Conservation (phyloP, 1,140 invertebrate species). For the Yoshiicerus persimilis region DNA sequence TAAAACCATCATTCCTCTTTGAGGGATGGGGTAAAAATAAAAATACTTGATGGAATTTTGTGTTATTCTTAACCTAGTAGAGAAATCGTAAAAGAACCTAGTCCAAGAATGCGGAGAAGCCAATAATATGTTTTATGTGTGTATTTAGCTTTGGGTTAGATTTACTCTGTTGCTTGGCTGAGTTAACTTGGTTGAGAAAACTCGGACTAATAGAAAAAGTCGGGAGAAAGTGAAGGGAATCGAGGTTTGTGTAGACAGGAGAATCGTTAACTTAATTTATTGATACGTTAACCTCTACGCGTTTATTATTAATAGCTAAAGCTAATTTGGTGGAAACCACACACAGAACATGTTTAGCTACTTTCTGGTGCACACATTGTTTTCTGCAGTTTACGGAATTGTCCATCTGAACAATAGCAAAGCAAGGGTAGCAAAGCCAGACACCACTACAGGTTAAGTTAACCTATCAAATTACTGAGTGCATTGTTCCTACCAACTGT, state of each 20-base stretch:
- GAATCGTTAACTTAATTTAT: conserved; percentile 15
- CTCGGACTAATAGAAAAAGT: background rate
- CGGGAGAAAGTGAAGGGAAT: background rate
- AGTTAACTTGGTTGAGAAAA: background rate
- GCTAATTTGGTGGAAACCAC: conserved; percentile 7
- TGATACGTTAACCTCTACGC: background rate
- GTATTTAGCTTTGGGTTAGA: background rate
- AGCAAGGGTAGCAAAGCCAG: too few relatives aligned
- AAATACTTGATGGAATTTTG: too few relatives aligned
- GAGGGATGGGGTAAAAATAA: too few relatives aligned
- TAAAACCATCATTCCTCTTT: too few relatives aligned
- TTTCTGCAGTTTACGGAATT: background rate
- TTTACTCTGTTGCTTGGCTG: background rate
- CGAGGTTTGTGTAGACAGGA: background rate
- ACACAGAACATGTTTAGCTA: background rate
- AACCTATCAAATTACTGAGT: background rate
- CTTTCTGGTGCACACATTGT: background rate
- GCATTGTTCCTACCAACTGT: too few relatives aligned
- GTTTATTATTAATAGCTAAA: background rate
- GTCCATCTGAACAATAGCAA: background rate
- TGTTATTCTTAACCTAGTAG: too few relatives aligned
- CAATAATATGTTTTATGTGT: background rate
- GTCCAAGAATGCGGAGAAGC: background rate
- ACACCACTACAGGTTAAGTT: background rate
- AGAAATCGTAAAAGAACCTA: background rate